These are phyloP conservation scores for Caenorhabditis sulstoni DNA, from an alignment of 2,888 invertebrate genomes.

Conservation along the genomic window DNA sequence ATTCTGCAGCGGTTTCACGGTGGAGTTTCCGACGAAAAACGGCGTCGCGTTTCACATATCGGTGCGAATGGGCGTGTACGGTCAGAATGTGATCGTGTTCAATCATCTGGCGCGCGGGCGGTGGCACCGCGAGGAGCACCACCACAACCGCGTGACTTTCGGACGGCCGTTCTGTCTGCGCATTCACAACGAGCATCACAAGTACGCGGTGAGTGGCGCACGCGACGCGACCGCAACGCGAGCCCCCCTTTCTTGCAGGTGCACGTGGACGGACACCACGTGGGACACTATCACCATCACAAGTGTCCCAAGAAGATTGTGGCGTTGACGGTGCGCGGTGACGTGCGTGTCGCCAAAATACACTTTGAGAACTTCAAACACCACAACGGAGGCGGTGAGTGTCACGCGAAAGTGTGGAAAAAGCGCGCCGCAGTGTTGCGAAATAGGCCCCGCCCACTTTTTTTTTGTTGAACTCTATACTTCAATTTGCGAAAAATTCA, in stretches of 20 bases:
- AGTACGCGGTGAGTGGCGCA: conserved; percentile 29
- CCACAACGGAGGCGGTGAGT: conserved; percentile 50
- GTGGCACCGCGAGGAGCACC: conserved; percentile 51
- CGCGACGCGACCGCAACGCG: too few species aligned
- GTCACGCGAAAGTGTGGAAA: too few species aligned
- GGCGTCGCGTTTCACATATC: conserved; percentile 51
- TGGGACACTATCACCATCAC: conserved; percentile 53
- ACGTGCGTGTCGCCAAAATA: conserved; percentile 93
- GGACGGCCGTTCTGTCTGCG: conserved; percentile 42
- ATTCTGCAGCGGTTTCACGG: conserved; percentile 42
- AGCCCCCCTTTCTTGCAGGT: conserved; percentile 15
- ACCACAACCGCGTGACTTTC: conserved; percentile 29
- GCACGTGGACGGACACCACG: conserved; percentile 48
- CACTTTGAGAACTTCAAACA: conserved; percentile 59
- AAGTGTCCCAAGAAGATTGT: conserved; percentile 86
- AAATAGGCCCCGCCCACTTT: too few species aligned
- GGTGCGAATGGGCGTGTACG: conserved; percentile 43
- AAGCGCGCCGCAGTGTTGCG: too few species aligned
- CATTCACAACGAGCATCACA: conserved; percentile 41
- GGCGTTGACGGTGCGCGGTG: conserved; percentile 99
- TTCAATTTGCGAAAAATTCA: too few species aligned
- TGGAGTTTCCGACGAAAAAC: conserved; percentile 42
- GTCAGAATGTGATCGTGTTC: conserved; percentile 43
- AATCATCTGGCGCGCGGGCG: conserved; percentile 36
- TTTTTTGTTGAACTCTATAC: too few species aligned